phyloP scores from a whole-genome alignment of 2,888 invertebrate genomes.

The Dysmachus trigonus region DNA sequence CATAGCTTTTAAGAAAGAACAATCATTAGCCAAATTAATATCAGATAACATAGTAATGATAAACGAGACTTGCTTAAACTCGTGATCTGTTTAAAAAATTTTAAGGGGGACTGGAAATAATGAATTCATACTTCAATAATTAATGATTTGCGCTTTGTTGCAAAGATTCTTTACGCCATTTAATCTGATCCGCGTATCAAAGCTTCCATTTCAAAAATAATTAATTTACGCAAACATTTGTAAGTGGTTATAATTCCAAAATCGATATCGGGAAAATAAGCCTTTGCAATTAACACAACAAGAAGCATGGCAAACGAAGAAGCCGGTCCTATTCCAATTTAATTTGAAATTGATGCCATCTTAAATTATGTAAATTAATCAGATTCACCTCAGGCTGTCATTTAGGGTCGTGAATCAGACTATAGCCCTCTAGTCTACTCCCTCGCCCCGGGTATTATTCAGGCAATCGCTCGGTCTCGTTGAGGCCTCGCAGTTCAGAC shows the following conservation, averaged over 20 bases:
- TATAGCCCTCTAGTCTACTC: not conserved
- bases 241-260: not conserved
- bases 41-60: not conserved
- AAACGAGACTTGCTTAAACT: too few relatives aligned
- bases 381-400: not conserved
- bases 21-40: too few relatives aligned
- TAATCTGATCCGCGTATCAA: not conserved
- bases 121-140: not conserved
- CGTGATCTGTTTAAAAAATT: not conserved
- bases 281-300: not conserved
- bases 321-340: not conserved
- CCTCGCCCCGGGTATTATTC: not conserved
- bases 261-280: not conserved
- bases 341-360: not conserved
- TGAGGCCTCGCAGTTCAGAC: not conserved
- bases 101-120: not conserved
- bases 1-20: too few relatives aligned
- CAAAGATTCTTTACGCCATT: not conserved
- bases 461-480: not conserved
- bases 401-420: not conserved
- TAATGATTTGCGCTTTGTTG: not conserved
- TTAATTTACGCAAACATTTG: not conserved
- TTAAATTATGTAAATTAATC: not conserved
- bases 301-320: not conserved
- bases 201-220: not conserved